These are phyloP conservation scores for Harpagoxenus sublaevis DNA, from an alignment of 2,888 invertebrate genomes.

Conservation along the genomic window DNA sequence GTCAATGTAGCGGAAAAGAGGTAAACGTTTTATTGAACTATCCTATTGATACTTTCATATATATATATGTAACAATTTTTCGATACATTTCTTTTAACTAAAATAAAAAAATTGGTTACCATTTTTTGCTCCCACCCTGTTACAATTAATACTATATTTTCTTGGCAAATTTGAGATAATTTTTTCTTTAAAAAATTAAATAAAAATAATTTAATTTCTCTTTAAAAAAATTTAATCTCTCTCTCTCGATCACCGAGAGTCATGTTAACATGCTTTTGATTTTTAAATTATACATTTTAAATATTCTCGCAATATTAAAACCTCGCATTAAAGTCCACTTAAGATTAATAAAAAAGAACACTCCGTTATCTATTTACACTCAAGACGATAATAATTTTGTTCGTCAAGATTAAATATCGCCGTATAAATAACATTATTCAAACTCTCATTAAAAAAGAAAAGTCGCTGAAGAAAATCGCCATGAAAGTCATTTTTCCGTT, in stretches of 20 bases:
- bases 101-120: neutral
- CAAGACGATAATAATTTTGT: neutral
- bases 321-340: neutral
- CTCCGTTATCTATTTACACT: neutral
- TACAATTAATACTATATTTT: neutral
- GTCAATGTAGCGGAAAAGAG: constrained; percentile 3
- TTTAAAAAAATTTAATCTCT: neutral
- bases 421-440: neutral
- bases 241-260: neutral
- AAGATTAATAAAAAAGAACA: neutral
- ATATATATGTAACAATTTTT: neutral
- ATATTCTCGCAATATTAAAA: neutral
- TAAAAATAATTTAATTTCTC: neutral
- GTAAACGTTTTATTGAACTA: neutral
- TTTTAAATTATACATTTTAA: neutral
- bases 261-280: neutral
- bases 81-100: neutral
- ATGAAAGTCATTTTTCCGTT: neutral
- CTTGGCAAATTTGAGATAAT: neutral
- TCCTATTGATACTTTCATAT: neutral
- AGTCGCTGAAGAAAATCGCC: constrained; percentile 14
- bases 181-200: neutral
- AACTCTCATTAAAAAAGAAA: neutral
- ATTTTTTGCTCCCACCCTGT: neutral
- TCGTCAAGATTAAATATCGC: neutral